phyloP scores from a whole-genome alignment of 2,888 invertebrate species.

The Drosophila nigricruria region DNA sequence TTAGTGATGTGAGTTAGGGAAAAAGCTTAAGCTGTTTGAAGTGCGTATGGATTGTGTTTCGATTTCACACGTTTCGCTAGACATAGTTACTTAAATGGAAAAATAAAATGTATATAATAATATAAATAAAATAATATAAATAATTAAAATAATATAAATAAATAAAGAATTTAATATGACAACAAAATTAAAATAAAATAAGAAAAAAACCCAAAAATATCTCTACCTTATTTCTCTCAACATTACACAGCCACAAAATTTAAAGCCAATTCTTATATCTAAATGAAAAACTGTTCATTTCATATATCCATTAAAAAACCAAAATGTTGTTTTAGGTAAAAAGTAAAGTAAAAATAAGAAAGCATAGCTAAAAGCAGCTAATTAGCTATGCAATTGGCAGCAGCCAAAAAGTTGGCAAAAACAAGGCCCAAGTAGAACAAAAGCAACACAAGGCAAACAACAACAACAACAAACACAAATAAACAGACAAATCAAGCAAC shows the following conservation, averaged over 20 bases:
- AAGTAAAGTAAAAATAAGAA: neutral
- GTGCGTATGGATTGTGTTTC: no score
- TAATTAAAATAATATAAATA: no score
- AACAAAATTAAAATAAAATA: no score
- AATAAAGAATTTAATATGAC: no score
- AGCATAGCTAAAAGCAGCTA: conserved; percentile 25
- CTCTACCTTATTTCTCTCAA: neutral
- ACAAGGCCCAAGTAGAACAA: conserved; percentile 43
- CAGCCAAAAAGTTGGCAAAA: conserved; percentile 38
- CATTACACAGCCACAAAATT: neutral
- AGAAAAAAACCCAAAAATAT: no score
- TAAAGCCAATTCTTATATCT: no score
- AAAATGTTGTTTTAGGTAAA: conserved; percentile 1
- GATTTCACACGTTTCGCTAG: no score
- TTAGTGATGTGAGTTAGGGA: no score
- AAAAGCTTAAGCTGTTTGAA: no score
- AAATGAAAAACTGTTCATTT: conserved; percentile 3
- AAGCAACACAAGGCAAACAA: conserved; percentile 34
- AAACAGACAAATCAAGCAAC: conserved; percentile 31
- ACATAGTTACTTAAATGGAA: no score
- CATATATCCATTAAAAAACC: conserved; percentile 1
- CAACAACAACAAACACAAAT: conserved; percentile 34
- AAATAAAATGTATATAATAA: no score
- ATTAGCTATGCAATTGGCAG: conserved; percentile 49
- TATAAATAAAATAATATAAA: no score